Base-by-base conservation (phyloP, 1,140 invertebrate species). In the Rhopalosiphum maidis region DNA sequence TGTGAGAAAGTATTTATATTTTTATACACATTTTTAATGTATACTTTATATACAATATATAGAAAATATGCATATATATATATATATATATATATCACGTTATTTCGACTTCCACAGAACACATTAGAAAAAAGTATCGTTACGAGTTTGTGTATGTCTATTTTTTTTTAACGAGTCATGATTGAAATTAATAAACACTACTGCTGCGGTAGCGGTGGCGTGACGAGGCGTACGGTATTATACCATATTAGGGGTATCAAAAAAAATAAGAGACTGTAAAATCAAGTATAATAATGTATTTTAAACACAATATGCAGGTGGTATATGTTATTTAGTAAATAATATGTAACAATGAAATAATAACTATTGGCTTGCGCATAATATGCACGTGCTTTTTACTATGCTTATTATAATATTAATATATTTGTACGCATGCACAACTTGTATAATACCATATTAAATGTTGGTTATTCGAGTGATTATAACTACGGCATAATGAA, bases 151-250 rank as follows among this genome's bases (percentile, higher is more conserved):
- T 85, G 23, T 41, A 2, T 43, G 30, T 68, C 1, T n/a, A 18
- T n/a, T 86, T 86, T 86, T 86, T 85, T 87, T 83, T 85, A 21
- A 51, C 86, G 18, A 88, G 86, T 88, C 46, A 88, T 21, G 30
- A 46, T 51, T 46, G 21, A 46, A 88, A 88, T 88, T 48, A 48
- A 88, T 88, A 46, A 88, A 88, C n/a, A 77, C 30, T 88, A 18
- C 30, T 77, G 30, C 30, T 35, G 46, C 8, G 41, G 86, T n/a
- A 43, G 25, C 1, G 85, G 85, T 4, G 9, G 30, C 46, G 21
- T 5, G 30, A 30, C 18, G 9, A 41, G 2, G 18, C 23, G 23
- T 87, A 15, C 48, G 43, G 83, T 85, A 30, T 25, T 30, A 87
- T 23, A 46, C 86, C 5, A 35, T 18, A n/a, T n/a, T n/a, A n/a